phyloP scores from a whole-genome alignment of 2,113 vertebrate species.

The Hippopotamus amphibius region DNA sequence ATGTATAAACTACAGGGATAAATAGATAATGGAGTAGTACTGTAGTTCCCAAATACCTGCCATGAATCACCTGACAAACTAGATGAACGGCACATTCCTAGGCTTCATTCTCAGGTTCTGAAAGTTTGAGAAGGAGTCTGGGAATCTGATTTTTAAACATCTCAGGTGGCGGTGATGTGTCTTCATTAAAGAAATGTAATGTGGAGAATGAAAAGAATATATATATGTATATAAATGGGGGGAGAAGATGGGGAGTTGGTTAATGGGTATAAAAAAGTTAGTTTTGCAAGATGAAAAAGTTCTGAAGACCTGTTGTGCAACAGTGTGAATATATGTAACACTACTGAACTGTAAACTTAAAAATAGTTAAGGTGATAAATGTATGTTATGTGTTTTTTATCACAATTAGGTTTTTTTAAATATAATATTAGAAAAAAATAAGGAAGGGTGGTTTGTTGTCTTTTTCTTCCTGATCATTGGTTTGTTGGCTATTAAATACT shows the following conservation, averaged over 20 bases:
- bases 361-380: not conserved
- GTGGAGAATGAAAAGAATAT: not conserved
- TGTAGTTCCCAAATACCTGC: not conserved
- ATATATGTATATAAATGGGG: not conserved
- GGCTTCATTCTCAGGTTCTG: slow-evolving; percentile 7
- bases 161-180: not conserved
- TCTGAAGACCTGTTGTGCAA: not conserved
- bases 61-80: not conserved
- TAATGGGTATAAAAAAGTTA: not conserved
- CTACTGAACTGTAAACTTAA: not conserved
- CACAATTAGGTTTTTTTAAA: not conserved
- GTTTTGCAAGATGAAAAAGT: slow-evolving; percentile 11
- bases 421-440: not conserved
- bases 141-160: slow-evolving; percentile 48
- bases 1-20: not conserved
- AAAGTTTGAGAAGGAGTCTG: slow-evolving; percentile 7
- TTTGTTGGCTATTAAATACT: slow-evolving; percentile 33
- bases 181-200: slow-evolving; percentile 34
- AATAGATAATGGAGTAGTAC: not conserved
- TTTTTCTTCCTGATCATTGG: not conserved
- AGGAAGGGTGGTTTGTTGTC: not conserved
- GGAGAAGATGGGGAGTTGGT: not conserved
- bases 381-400: not conserved
- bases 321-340: not conserved
- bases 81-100: slow-evolving; percentile 40